Evolutionary conservation across 2,888 invertebrate species (phyloP), one percentile per base, ranked within the genome.

Genomic region (Alsophila aescularia): DNA sequence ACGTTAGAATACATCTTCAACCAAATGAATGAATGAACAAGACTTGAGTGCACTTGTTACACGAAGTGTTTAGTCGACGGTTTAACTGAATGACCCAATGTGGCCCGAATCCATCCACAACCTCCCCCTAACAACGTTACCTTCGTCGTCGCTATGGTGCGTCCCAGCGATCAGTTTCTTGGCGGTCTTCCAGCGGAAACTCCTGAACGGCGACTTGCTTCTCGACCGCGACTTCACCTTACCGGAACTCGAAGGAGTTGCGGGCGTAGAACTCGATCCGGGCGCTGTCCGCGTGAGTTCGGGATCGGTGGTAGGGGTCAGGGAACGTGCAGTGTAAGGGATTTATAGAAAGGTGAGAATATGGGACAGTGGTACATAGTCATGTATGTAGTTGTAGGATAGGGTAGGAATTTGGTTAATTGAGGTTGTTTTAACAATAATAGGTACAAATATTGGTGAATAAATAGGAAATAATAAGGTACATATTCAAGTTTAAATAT

Each of bases 161-260:
- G 94, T 92, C 69, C 95, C 94, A 62, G 94, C 93, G 76, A 93
- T 89, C 63, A 93, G 91, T 72, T 93, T 94, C 86, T 94, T 93
- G 66, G 95, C 94, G 85, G 96, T 96, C 92, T 96, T 96, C 97
- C 97, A 97, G 67, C 97, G 94, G 94, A 97, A 97, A 92, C 96
- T 97, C 83, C 97, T 93, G 95, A 98, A 98, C 62, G 98, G 98
- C 76, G 97, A 97, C 93, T 97, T 97, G 93, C 97, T 97, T 78
- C 98, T 95, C 73, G 97, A 96, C 71, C 97, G 95, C 83, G 96
- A 95, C 94, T 96, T 96, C 93, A 93, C 93, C 91, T 93, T 93
- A 87, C 93, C 93, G 83, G 93, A 93, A 65, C 91, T 92, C 52
- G 85, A 88, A 37, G 86, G 93, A 72, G 87, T 90, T 18, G 83